Percentiles rank a stretch among this genome's conserved stretches.
These are phyloP conservation scores for Euzetes globulus DNA, from an alignment of 2,888 invertebrate genomes.

Conservation along the genomic window DNA sequence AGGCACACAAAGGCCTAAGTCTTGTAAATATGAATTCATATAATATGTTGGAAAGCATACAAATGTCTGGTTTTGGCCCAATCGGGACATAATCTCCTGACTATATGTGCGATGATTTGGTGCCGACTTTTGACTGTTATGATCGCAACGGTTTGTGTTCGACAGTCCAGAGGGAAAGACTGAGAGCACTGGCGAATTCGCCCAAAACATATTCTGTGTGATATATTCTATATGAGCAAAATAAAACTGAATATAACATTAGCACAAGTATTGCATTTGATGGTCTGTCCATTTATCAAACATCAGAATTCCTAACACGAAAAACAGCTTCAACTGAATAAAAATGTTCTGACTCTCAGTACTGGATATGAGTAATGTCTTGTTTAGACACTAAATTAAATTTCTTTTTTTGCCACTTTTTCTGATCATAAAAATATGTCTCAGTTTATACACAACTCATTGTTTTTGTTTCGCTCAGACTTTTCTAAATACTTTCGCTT, in stretches of 20 bases:
- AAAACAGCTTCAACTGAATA: constrained; percentile 4
- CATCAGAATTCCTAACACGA: constrained; percentile 17
- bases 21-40: background rate
- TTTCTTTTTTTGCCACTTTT: background rate
- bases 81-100: constrained; percentile 20
- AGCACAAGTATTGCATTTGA: background rate
- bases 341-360: background rate
- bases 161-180: background rate
- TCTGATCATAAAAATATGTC: background rate
- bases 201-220: background rate
- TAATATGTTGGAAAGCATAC: background rate
- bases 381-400: constrained; percentile 16
- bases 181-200: background rate
- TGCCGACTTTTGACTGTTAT: background rate
- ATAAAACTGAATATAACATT: background rate
- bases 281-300: constrained; percentile 14
- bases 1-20: background rate
- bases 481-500: too few species aligned
- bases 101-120: background rate
- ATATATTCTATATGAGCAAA: too few species aligned
- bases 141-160: background rate
- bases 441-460: background rate
- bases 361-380: background rate
- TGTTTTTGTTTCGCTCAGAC: too few species aligned
- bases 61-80: background rate